Evolutionary conservation across 2,888 invertebrate species (phyloP), one percentile per base, ranked within the genome.

Genomic region (Flexamia atlantica): DNA sequence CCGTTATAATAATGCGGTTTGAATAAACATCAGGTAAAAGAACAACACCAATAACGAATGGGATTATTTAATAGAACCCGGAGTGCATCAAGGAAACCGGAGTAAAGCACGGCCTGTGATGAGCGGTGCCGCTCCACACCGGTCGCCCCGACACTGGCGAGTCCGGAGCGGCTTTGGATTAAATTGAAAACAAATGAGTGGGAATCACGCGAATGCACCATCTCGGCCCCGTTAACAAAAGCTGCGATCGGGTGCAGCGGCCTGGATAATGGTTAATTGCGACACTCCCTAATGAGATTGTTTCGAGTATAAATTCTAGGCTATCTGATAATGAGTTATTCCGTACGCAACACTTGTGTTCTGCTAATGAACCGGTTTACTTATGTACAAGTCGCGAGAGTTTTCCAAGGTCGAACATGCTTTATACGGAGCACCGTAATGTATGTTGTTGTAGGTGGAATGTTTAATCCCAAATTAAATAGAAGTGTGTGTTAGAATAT

Each of bases 241-340:
- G n/a, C 1, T 68, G 4, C 32, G 68, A 68, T 68, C n/a, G 23
- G 57, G 57, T 1, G 14, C 57, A 1, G 57, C 23, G 57, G 23
- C 57, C 20, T 23, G 57, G 57, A 14, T 23, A 57, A 57, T 20
- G 64, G 64, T 64, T 64, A 64, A 64, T 64, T 64, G 30, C 64
- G 1, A 28, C 25, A 28, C 64, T 5, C 64, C 3, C 64, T 64
- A 64, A 64, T 64, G 64, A 64, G 64, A 64, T 64, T 64, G 64
- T 64, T 30, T 28, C 12, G 1, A 64, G 64, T 14, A 64, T 64
- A 64, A 64, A 64, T 64, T 64, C 64, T 14, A 64, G 64, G 30
- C 30, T 64, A 64, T 64, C 64, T 28, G 64, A 64, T 64, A 64
- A 64, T 64, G 64, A 64, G 64, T 64, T 64, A 64, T 64, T 64